These are phyloP conservation scores for Ceraclea dissimilis DNA, from an alignment of 2,888 invertebrate species.

Conservation along the genomic window DNA sequence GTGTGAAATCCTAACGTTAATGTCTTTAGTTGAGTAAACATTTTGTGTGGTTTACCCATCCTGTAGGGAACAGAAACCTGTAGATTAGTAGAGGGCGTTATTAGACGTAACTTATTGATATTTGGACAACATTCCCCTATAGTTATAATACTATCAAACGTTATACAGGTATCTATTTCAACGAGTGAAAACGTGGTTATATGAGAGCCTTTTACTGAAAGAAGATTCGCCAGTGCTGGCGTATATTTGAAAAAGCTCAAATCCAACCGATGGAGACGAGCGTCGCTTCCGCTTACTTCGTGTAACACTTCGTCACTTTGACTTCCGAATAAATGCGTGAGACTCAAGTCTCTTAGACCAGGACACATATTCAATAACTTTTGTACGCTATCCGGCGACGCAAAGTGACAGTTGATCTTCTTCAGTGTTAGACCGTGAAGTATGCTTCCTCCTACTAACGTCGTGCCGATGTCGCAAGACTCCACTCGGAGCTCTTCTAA, in stretches of 20 bases:
- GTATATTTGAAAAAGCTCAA: conserved; percentile 44
- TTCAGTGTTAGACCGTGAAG: conserved; percentile 40
- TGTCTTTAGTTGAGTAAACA: conserved; percentile 37
- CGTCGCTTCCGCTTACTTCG: conserved; percentile 38
- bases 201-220: conserved; percentile 38
- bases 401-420: conserved; percentile 45
- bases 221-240: conserved; percentile 37
- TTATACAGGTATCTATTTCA: conserved; percentile 42
- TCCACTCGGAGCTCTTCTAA: conserved; percentile 44
- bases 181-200: conserved; percentile 43
- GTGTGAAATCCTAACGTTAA: conserved; percentile 42
- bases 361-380: conserved; percentile 44
- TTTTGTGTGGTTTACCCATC: conserved; percentile 29
- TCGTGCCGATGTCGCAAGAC: conserved; percentile 46
- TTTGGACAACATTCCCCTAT: conserved; percentile 42
- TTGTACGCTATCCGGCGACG: conserved; percentile 40
- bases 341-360: conserved; percentile 38
- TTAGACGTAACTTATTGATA: conserved; percentile 38
- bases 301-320: conserved; percentile 43
- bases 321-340: conserved; percentile 41
- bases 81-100: conserved; percentile 41
- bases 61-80: conserved; percentile 35
- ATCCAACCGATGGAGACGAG: conserved; percentile 37
- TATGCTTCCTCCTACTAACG: conserved; percentile 40
- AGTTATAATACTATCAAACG: conserved; percentile 37